phyloP scores from a whole-genome alignment of 1,140 invertebrate genomes.

The Ceratosolen solmsi region DNA sequence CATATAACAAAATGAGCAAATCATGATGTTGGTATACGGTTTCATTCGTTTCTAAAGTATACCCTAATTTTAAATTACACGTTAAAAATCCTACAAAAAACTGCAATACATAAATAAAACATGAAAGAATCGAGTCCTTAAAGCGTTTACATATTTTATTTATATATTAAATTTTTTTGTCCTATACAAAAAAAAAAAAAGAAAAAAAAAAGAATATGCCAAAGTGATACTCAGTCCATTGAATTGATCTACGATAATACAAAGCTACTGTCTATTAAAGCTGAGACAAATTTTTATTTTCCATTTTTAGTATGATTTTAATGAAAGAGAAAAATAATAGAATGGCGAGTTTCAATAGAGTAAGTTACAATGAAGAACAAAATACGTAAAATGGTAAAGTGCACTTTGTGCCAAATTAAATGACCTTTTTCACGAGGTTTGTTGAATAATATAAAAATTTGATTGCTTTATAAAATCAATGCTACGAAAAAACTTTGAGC shows the following conservation, averaged over 20 bases:
- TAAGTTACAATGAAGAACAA: slow-evolving; percentile 35
- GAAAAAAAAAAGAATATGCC: slow-evolving; percentile 42
- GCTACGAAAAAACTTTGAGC: neutral
- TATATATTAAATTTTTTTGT: slow-evolving; percentile 41
- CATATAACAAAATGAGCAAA: slow-evolving; percentile 44
- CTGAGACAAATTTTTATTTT: slow-evolving; percentile 12
- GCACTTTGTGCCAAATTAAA: slow-evolving; percentile 34
- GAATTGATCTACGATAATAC: slow-evolving; percentile 35
- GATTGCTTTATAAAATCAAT: slow-evolving; percentile 31
- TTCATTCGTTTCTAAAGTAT: slow-evolving; percentile 23
- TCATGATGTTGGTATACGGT: slow-evolving; percentile 13
- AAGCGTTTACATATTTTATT: slow-evolving; percentile 35
- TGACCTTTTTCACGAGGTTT: slow-evolving; percentile 1
- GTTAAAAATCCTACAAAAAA: slow-evolving; percentile 46
- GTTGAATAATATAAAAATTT: slow-evolving; percentile 1
- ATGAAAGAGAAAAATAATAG: slow-evolving; percentile 27
- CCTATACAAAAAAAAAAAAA: slow-evolving; percentile 26
- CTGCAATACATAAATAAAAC: slow-evolving; percentile 42
- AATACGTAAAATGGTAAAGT: slow-evolving; percentile 40
- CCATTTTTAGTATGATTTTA: neutral
- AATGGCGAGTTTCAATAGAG: slow-evolving; percentile 3
- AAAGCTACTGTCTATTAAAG: slow-evolving; percentile 27
- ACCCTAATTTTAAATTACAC: slow-evolving; percentile 36
- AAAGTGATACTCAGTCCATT: slow-evolving; percentile 43
- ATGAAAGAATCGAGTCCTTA: slow-evolving; percentile 37